Percentiles rank a stretch among this genome's conserved stretches.
Evolutionary conservation across 2,888 invertebrate species (phyloP).

Genomic region (Andrena dorsata): DNA sequence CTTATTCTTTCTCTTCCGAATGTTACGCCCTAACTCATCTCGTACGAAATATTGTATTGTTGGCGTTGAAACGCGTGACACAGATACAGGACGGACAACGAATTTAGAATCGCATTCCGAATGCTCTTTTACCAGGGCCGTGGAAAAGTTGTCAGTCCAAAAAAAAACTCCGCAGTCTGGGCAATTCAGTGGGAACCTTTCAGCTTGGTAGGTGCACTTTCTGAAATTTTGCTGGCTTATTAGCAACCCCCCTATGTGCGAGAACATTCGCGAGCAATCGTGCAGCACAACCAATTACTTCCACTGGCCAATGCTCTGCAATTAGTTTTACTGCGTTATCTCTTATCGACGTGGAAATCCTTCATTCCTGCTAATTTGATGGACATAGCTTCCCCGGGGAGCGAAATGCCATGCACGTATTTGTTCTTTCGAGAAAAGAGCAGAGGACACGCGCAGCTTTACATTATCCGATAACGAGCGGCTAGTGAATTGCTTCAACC

Average conservation of each 20-base stretch:
- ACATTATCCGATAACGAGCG: too few species aligned
- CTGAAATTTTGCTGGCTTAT: constrained; percentile 55
- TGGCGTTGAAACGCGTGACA: neutral
- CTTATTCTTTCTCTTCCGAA: too few species aligned
- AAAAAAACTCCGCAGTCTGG: constrained; percentile 1
- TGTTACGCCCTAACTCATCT: neutral
- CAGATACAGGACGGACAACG: neutral
- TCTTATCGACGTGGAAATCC: constrained; percentile 20
- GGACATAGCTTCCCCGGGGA: neutral
- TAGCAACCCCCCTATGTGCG: constrained; percentile 31
- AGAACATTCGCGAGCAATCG: constrained; percentile 37
- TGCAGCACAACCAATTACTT: constrained; percentile 56
- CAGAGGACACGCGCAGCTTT: neutral
- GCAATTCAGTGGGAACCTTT: constrained; percentile 31
- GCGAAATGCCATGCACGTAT: neutral
- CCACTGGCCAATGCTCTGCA: constrained; percentile 38
- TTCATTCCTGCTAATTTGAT: constrained; percentile 12
- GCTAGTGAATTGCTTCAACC: too few species aligned
- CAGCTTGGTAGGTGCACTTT: constrained; percentile 36
- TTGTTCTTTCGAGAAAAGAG: neutral
- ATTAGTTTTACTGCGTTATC: constrained; percentile 49
- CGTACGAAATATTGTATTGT: neutral
- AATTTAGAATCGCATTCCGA: constrained; percentile 18
- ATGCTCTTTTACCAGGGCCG: neutral
- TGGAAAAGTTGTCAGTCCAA: neutral